Percentiles rank a stretch among this genome's conserved stretches.
Conservation (phyloP, 2,797 vertebrate species). For the Choloepus didactylus region DNA sequence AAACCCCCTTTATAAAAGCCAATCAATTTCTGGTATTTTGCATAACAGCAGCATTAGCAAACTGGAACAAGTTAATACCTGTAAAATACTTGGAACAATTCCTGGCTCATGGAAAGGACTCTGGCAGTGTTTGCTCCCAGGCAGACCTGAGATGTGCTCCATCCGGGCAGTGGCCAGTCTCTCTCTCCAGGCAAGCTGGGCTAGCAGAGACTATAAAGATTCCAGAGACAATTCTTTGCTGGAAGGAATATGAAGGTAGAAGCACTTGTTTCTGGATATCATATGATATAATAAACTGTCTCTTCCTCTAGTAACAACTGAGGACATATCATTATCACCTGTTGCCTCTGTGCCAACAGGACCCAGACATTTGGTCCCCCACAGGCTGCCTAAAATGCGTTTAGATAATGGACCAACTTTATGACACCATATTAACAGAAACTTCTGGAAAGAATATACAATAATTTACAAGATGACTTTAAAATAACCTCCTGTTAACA, state of each 20-base stretch:
- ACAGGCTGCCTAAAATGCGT: not conserved
- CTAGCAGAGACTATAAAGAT: not conserved
- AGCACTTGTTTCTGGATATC: conserved; percentile 14
- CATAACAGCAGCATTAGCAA: too few relatives aligned
- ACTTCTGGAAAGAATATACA: not conserved
- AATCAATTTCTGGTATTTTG: too few relatives aligned
- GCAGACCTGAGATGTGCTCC: not conserved
- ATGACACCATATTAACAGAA: not conserved
- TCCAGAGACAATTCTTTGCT: not conserved
- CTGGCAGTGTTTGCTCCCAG: not conserved
- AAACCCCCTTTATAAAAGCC: too few relatives aligned
- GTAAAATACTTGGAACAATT: not conserved
- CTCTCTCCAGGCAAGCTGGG: not conserved
- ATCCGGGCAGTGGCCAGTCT: too few relatives aligned
- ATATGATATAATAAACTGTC: not conserved
- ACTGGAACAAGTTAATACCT: not conserved
- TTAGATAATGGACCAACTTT: not conserved
- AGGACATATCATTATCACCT: not conserved
- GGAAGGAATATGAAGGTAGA: not conserved
- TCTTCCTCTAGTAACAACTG: not conserved
- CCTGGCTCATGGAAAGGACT: not conserved
- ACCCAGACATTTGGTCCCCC: not conserved
- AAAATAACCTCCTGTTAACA: not conserved
- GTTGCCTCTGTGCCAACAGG: not conserved
- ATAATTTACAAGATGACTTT: not conserved